phyloP scores from a whole-genome alignment of 2,113 vertebrate genomes.

The Tiliqua scincoides region DNA sequence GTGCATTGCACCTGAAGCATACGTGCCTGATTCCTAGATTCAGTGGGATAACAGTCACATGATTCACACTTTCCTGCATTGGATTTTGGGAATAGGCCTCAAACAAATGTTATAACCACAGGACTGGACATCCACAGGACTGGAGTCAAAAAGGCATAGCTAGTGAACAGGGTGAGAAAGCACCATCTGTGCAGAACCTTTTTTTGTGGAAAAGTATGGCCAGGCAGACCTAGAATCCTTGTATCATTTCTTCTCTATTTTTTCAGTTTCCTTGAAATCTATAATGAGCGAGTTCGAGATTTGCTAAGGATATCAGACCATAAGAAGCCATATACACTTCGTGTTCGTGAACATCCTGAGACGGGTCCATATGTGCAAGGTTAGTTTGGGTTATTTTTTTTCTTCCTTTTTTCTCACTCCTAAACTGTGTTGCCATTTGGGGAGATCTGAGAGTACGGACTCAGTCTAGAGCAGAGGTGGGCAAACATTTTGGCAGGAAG shows the following conservation, averaged over 20 bases:
- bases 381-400: conserved; percentile 54
- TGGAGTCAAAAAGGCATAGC: too few relatives aligned
- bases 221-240: not conserved
- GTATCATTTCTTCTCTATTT: conserved; percentile 19
- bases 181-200: not conserved
- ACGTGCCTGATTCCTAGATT: too few relatives aligned
- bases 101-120: not conserved
- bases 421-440: not conserved
- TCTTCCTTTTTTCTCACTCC: not conserved
- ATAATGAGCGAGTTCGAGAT: conserved; percentile 95
- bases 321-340: conserved; percentile 84
- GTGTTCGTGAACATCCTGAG: conserved; percentile 80
- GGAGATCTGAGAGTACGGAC: not conserved
- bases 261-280: conserved; percentile 95
- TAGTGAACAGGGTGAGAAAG: not conserved
- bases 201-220: not conserved
- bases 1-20: not conserved
- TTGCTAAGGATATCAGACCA: conserved; percentile 81
- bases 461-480: not conserved
- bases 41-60: not conserved
- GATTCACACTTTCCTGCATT: too few relatives aligned
- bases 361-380: conserved; percentile 96
- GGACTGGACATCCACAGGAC: not conserved
- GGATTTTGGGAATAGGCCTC: not conserved
- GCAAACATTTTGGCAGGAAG: too few relatives aligned